A percentile compares a stretch with the other conserved stretches of the same genome.
phyloP scores from a whole-genome alignment of 2,797 vertebrate species.

The Siniperca scherzeri region DNA sequence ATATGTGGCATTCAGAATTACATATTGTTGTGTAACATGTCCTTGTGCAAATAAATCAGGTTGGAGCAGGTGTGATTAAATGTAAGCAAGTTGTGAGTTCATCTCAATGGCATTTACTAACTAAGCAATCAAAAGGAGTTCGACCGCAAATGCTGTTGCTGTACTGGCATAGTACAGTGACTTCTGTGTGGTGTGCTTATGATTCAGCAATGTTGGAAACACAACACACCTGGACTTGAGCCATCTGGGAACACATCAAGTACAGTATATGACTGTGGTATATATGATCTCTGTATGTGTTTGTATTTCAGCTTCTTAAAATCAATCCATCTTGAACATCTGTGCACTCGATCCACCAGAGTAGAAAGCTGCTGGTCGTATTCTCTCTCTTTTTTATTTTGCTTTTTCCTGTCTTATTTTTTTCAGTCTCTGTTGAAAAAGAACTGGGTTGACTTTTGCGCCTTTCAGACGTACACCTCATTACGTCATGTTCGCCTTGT shows the following conservation, averaged over 20 bases:
- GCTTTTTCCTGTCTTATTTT: background rate
- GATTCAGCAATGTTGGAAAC: background rate
- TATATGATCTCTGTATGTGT: too few species aligned
- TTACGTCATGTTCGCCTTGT: background rate
- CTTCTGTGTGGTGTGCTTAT: background rate
- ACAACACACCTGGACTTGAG: too few species aligned
- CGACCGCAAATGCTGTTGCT: background rate
- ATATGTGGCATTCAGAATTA: constrained; percentile 19
- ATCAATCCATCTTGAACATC: too few species aligned
- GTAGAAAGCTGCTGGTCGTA: too few species aligned
- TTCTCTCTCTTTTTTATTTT: background rate
- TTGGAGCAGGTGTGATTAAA: constrained; percentile 15
- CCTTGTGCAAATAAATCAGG: background rate
- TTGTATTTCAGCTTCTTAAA: too few species aligned
- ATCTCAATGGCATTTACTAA: constrained; percentile 19
- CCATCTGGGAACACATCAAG: too few species aligned
- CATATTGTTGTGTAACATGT: background rate
- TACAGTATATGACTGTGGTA: too few species aligned
- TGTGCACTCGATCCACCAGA: too few species aligned
- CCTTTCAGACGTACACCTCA: background rate
- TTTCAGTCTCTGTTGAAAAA: background rate
- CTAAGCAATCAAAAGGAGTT: background rate
- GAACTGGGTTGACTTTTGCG: background rate
- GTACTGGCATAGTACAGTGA: background rate
- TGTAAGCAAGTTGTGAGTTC: background rate